These are phyloP conservation scores for Leptestheria dahalacensis DNA, from an alignment of 1,140 invertebrate genomes.

Conservation along the genomic window DNA sequence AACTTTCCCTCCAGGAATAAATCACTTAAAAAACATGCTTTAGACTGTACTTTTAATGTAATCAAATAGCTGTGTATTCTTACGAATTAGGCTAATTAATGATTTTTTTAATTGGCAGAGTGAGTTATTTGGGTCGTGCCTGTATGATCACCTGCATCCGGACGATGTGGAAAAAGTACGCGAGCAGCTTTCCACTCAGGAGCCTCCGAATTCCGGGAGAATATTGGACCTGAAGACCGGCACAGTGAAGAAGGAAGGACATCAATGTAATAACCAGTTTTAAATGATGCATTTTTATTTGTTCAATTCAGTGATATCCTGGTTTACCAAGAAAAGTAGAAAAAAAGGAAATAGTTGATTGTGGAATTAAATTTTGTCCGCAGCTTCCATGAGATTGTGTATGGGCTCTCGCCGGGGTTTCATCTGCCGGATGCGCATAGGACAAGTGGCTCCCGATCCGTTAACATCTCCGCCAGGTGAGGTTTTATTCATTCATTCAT, in stretches of 20 bases:
- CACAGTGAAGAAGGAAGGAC: slow-evolving; percentile 96
- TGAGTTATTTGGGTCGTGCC: slow-evolving; percentile 90
- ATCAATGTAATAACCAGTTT: slow-evolving; percentile 55
- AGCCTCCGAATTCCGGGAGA: slow-evolving; percentile 86
- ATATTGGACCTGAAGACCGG: slow-evolving; percentile 96
- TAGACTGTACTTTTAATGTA: no score
- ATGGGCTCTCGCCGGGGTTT: slow-evolving; percentile 97
- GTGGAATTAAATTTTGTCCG: no score
- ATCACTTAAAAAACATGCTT: no score
- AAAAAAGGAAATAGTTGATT: no score
- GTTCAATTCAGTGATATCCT: no score
- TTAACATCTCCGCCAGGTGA: slow-evolving; percentile 41
- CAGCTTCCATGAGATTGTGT: slow-evolving; percentile 88
- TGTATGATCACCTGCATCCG: slow-evolving; percentile 93
- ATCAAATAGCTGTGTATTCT: no score
- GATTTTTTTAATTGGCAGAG: no score
- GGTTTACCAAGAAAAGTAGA: no score
- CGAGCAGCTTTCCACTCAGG: slow-evolving; percentile 91
- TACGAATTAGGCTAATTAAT: no score
- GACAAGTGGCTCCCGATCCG: slow-evolving; percentile 57
- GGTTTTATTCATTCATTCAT: slow-evolving; percentile 34
- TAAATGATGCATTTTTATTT: not conserved
- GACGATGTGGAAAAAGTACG: slow-evolving; percentile 97
- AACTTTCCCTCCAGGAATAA: no score
- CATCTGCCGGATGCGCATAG: slow-evolving; percentile 96